A percentile compares a stretch with the other conserved stretches of the same genome.
Evolutionary conservation across 37 sponge, comb jelly and placozoan species (phyloP).

Genomic region (Petrosia ficiformis): DNA sequence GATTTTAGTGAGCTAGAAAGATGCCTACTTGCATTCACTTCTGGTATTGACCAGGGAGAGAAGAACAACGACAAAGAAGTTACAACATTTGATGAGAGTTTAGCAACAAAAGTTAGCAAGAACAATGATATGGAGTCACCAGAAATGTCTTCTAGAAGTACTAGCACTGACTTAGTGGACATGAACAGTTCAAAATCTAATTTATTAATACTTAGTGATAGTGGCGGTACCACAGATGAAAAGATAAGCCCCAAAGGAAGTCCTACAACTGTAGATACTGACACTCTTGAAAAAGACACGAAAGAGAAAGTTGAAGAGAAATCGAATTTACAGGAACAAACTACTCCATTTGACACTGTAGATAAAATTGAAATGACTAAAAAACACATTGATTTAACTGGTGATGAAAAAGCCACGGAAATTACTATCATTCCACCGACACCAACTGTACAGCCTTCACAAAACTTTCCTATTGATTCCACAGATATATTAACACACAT

Average conservation of each 20-base stretch:
- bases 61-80: neutral
- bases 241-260: no score
- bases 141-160: no score
- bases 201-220: no score
- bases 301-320: neutral
- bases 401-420: neutral
- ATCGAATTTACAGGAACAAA: neutral
- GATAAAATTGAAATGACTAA: neutral
- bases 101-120: neutral
- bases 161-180: neutral
- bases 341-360: neutral
- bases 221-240: no score
- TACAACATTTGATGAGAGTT: neutral
- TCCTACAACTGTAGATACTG: neutral
- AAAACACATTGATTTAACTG: neutral
- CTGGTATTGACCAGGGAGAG: neutral
- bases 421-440: conserved; percentile 41
- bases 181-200: no score
- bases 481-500: no score
- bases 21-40: neutral
- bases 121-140: neutral
- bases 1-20: neutral
- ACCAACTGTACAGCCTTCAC: conserved; percentile 8
- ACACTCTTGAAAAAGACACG: neutral
- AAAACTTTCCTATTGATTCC: neutral